Evolutionary conservation across 1,140 invertebrate species (phyloP), one percentile per base, ranked within the genome.

Genomic region (Drosophila novamexicana): DNA sequence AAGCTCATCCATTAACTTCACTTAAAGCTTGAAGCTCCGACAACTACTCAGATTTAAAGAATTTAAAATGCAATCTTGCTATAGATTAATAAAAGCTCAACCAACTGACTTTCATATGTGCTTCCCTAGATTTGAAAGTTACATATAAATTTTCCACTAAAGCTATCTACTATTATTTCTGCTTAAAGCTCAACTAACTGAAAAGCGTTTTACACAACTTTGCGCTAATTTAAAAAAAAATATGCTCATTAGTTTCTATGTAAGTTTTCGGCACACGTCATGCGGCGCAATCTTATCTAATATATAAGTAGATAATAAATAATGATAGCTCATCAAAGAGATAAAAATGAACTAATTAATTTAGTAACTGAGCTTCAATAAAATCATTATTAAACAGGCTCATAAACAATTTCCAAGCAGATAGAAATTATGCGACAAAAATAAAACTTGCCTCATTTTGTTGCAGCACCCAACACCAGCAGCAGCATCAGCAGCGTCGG

Each of bases 391-490:
- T 12, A 14, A 34, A 34, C n/a, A 34, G 32, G n/a, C 1, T 34
- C 12, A 52, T 52, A 6, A n/a, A 8, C 22, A 34, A 29, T 39
- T 18, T 8, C 3, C 16, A 45, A 18, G 10, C 47, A 29, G 6
- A 10, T 32, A 50, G 32, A 22, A 29, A 29, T 32, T 36, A 22
- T 10, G 47, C 10, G 12, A 52, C n/a, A 1, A 1, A 18, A 18
- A 7, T 16, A 42, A 2, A n/a, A 29, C 57, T 49, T 64, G 59
- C 39, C 52, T 52, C 63, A 79, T 61, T 74, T 63, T 65, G 62
- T 77, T 77, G 56, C 83, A 92, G 89, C 84, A 90, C 63, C 80
- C 61, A 59, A 68, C 54, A 16, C 7, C 56, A 78, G 59, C 80
- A 62, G 67, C 67, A 45, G 66, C 80, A 53, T 63, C 67, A 39